A percentile compares a stretch with the other conserved stretches of the same genome.
phyloP scores from a whole-genome alignment of 2,888 invertebrate genomes.

The Ecdyonurus torrentis region DNA sequence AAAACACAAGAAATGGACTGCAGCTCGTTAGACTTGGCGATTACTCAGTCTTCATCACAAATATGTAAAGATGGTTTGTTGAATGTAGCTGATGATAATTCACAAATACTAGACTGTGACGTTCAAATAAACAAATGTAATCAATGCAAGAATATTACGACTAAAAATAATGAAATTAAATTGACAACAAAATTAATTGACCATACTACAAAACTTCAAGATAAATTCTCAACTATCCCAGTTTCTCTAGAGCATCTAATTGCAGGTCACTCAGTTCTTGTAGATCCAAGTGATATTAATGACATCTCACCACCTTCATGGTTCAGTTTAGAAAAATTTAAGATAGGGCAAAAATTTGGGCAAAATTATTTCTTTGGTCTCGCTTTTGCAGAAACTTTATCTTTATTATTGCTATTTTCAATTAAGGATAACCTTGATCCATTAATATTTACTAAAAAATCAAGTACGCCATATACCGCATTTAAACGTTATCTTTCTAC shows the following conservation, averaged over 20 bases:
- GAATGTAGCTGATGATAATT: too few species aligned
- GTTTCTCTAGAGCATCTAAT: not conserved
- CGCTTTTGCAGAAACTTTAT: constrained; percentile 23
- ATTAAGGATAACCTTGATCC: constrained; percentile 26
- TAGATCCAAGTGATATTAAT: not conserved
- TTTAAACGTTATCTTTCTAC: constrained; percentile 32
- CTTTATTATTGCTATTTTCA: constrained; percentile 26
- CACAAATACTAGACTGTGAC: too few species aligned
- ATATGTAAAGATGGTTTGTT: too few species aligned
- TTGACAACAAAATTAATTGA: too few species aligned
- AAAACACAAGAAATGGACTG: too few species aligned
- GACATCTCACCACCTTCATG: not conserved
- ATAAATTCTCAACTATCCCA: too few species aligned
- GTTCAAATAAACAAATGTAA: too few species aligned
- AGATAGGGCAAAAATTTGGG: constrained; percentile 28
- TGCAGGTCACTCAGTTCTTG: not conserved
- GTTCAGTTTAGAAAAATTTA: not conserved
- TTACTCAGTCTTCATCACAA: too few species aligned
- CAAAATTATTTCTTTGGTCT: constrained; percentile 23
- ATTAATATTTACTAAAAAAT: constrained; percentile 29
- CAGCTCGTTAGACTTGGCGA: too few species aligned
- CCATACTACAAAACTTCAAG: too few species aligned
- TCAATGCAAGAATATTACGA: too few species aligned
- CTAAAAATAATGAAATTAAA: too few species aligned
- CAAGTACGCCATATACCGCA: constrained; percentile 29